These are phyloP conservation scores for Rhynchomys soricoides DNA, from an alignment of 2,113 vertebrate species.

Conservation along the genomic window DNA sequence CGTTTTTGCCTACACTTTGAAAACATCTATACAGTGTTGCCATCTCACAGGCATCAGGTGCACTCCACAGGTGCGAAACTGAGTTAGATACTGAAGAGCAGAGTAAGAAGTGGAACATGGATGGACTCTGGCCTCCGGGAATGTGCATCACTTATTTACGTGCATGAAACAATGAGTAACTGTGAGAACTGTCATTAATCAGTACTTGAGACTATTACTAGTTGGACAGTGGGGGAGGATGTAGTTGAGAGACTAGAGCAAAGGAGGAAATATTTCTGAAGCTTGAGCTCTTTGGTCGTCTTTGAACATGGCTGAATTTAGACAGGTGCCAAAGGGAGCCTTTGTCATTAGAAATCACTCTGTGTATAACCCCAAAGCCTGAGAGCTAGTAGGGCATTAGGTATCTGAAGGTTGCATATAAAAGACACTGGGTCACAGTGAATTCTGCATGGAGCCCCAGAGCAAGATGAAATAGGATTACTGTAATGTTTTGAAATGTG, in stretches of 20 bases:
- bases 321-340: not conserved
- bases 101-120: not conserved
- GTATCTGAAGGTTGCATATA: fast-evolving
- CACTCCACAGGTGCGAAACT: not conserved
- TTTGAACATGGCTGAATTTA: not conserved
- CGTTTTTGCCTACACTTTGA: not conserved
- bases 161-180: not conserved
- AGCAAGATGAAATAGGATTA: not conserved
- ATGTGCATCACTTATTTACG: not conserved
- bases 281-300: not conserved
- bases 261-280: not conserved
- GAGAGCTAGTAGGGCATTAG: not conserved
- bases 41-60: not conserved
- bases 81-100: not conserved
- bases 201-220: not conserved
- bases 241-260: not conserved
- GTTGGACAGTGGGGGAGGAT: not conserved
- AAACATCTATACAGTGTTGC: not conserved
- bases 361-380: not conserved
- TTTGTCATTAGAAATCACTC: not conserved
- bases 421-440: not conserved
- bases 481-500: not conserved
- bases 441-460: not conserved
- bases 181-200: not conserved
- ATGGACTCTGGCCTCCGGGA: not conserved